Evolutionary conservation across 2,797 vertebrate species (phyloP).

Genomic region (Xerus rutilus): DNA sequence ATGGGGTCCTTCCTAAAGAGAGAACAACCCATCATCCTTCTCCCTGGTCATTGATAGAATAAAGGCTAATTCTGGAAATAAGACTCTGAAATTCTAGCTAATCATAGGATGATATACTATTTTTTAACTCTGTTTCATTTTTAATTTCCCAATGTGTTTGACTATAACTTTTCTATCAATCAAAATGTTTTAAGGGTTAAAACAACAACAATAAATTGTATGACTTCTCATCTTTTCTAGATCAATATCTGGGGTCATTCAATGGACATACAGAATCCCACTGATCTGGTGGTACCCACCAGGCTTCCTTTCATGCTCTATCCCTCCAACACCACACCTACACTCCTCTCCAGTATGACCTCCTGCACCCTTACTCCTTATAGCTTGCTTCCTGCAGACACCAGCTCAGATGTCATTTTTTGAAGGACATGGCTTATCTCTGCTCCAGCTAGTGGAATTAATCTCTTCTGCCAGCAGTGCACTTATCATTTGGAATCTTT

Average conservation of each 20-base stretch:
- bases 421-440: background rate
- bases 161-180: background rate
- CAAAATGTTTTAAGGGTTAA: background rate
- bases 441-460: accelerated
- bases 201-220: background rate
- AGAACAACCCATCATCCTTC: background rate
- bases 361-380: background rate
- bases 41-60: background rate
- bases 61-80: background rate
- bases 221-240: background rate
- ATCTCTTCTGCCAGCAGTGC: background rate
- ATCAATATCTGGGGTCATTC: background rate
- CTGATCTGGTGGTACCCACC: background rate
- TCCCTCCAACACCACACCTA: no score
- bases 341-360: background rate
- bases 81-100: background rate
- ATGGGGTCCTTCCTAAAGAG: background rate
- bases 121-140: background rate
- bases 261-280: background rate
- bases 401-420: background rate
- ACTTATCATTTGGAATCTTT: background rate
- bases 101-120: background rate
- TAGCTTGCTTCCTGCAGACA: background rate
- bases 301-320: background rate
- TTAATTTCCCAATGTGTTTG: background rate